A percentile compares a stretch with the other conserved stretches of the same genome.
Evolutionary conservation across 2,797 vertebrate genomes (phyloP).

Genomic region (Tympanoctomys barrerae): DNA sequence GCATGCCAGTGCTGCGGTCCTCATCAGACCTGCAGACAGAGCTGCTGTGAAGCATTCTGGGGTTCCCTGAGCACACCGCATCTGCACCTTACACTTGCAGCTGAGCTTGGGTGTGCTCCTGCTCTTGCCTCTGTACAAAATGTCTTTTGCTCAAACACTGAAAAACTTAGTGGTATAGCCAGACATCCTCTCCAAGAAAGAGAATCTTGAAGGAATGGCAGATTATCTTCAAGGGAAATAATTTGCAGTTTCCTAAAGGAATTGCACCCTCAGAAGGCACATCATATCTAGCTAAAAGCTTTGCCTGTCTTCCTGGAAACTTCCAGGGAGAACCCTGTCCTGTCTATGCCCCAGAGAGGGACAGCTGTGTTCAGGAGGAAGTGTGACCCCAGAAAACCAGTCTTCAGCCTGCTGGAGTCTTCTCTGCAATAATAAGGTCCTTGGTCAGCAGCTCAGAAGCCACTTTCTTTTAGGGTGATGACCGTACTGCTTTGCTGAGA

Average conservation of each 20-base stretch:
- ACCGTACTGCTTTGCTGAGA: not conserved
- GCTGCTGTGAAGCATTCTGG: accelerated
- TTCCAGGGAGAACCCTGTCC: not conserved
- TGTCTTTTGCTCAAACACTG: not conserved
- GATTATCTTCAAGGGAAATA: not conserved
- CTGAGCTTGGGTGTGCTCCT: not conserved
- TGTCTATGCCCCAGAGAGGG: not conserved
- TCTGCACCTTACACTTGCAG: not conserved
- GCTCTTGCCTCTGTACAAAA: not conserved
- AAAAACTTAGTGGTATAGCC: not conserved
- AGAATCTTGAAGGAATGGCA: not conserved
- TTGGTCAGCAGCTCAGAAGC: not conserved
- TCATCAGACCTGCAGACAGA: not conserved
- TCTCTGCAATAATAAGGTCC: not conserved
- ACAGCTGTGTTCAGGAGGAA: not conserved
- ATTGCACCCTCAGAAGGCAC: not conserved
- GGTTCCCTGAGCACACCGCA: accelerated
- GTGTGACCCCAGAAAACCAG: not conserved
- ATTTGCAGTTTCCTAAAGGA: not conserved
- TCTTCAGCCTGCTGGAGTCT: not conserved
- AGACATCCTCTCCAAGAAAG: not conserved
- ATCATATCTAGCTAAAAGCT: not conserved
- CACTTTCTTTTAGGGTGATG: not conserved
- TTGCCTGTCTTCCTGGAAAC: not conserved
- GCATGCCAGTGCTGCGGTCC: not conserved